Percentiles rank a stretch among this genome's conserved stretches.
Conservation (phyloP, 1,140 invertebrate genomes). For the Macrobrachium rosenbergii region DNA sequence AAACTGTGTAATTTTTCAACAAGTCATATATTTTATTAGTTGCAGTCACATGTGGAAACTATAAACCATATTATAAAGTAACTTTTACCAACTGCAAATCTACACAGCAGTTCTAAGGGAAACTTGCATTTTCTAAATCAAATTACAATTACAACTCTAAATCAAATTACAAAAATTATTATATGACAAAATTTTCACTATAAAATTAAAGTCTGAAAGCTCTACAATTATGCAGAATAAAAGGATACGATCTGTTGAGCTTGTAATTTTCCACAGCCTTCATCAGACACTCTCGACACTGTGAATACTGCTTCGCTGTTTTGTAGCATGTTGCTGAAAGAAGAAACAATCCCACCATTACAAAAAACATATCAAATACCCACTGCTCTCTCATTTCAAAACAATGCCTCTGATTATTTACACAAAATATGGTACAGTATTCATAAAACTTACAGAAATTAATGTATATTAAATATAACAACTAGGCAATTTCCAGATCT, state of each 20-base stretch:
- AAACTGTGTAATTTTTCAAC: constrained; percentile 28
- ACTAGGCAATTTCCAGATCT: no score
- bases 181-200: no score
- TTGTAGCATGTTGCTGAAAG: constrained; percentile 90
- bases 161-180: no score
- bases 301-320: constrained; percentile 84
- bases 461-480: no score
- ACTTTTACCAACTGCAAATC: no score
- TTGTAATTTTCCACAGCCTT: constrained; percentile 90
- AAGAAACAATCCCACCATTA: constrained; percentile 50
- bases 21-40: neutral
- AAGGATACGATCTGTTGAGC: constrained; percentile 88
- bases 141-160: no score
- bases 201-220: neutral
- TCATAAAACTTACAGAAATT: no score
- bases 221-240: constrained; percentile 38
- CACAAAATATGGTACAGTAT: no score
- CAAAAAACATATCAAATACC: neutral
- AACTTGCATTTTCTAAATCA: neutral
- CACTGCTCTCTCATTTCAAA: neutral
- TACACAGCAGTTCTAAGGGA: neutral
- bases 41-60: no score
- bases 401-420: neutral
- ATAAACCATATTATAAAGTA: no score
- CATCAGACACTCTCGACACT: constrained; percentile 86